These are phyloP conservation scores for Urocolius indicus DNA, from an alignment of 2,113 vertebrate genomes.

Conservation along the genomic window DNA sequence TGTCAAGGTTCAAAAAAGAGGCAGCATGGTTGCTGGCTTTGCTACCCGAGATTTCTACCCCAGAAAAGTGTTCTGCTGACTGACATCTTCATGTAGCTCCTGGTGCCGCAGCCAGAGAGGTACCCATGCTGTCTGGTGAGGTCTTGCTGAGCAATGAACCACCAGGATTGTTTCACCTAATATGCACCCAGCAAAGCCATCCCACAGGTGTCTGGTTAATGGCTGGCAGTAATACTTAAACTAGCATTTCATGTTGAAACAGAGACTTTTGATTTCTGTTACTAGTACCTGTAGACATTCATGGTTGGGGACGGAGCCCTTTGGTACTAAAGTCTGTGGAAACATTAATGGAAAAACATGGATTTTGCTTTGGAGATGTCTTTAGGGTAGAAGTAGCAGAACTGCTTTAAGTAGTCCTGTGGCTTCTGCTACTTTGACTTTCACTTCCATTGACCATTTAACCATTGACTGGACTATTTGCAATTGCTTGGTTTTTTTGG, in stretches of 20 bases:
- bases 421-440: neutral
- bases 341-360: neutral
- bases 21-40: neutral
- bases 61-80: neutral
- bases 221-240: neutral
- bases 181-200: neutral
- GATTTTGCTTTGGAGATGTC: neutral
- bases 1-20: neutral
- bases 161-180: neutral
- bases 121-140: neutral
- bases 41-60: neutral
- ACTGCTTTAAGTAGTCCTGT: neutral
- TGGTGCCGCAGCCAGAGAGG: neutral
- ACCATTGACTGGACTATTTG: neutral
- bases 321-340: neutral
- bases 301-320: neutral
- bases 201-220: neutral
- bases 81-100: neutral
- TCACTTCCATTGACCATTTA: neutral
- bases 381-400: neutral
- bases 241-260: neutral
- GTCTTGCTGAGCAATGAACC: neutral
- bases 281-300: neutral
- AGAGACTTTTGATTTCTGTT: neutral
- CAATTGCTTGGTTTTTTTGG: neutral